Evolutionary conservation across 2,113 vertebrate species (phyloP).

Genomic region (Henicopernis longicauda): DNA sequence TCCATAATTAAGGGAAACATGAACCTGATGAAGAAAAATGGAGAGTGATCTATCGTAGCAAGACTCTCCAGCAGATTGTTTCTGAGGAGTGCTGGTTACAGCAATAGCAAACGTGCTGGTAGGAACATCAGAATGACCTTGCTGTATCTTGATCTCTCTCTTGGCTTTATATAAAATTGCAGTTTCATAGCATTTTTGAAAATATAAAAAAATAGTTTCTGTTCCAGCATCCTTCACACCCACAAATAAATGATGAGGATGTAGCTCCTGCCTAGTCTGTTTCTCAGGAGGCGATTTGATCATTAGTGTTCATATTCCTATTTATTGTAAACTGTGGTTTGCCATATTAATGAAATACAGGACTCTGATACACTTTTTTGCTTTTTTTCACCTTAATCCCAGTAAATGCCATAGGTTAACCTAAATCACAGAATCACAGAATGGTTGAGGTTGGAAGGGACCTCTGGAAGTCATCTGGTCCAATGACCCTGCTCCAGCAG

Average conservation of each 20-base stretch:
- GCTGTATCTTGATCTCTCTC: not conserved
- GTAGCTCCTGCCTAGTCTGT: not conserved
- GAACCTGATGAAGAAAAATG: not conserved
- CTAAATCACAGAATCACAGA: not conserved
- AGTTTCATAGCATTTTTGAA: not conserved
- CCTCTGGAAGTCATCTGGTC: not conserved
- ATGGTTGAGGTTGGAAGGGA: not conserved
- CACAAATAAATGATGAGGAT: not conserved
- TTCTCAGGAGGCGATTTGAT: not conserved
- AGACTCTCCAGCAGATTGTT: not conserved
- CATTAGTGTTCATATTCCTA: not conserved
- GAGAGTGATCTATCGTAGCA: not conserved
- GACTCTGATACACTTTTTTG: not conserved
- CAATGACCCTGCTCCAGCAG: not conserved
- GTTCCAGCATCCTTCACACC: not conserved
- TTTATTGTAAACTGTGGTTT: not conserved
- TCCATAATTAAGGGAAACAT: not conserved
- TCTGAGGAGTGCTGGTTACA: not conserved
- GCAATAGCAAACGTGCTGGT: not conserved
- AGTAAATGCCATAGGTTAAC: not conserved
- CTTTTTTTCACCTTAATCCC: not conserved
- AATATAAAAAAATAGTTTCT: not conserved
- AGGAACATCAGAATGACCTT: not conserved
- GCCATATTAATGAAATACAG: not conserved
- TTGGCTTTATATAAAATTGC: not conserved